Evolutionary conservation across 2,888 invertebrate genomes (phyloP).

Genomic region (Agrotis segetum): DNA sequence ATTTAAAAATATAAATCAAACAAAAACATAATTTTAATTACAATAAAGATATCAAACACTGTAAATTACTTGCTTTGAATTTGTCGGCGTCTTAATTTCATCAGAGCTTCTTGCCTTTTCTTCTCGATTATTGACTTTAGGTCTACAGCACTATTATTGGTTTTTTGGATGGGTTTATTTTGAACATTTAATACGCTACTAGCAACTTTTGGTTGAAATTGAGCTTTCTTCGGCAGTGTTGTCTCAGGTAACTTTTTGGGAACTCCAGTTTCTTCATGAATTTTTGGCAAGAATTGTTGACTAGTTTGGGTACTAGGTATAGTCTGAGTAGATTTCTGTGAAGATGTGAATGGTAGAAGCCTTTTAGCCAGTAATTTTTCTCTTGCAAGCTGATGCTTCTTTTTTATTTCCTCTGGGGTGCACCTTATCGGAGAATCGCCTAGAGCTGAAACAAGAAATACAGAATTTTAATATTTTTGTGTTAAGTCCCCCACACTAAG

Average conservation of each 20-base stretch:
- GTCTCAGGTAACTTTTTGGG: conserved; percentile 37
- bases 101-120: conserved; percentile 87
- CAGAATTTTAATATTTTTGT: background rate
- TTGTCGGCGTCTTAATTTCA: conserved; percentile 83
- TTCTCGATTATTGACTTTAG: conserved; percentile 84
- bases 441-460: conserved; percentile 62
- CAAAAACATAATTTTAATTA: conserved; percentile 60
- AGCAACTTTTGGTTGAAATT: conserved; percentile 78
- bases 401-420: conserved; percentile 92
- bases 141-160: conserved; percentile 64
- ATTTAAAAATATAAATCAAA: conserved; percentile 42
- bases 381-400: conserved; percentile 91
- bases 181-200: conserved; percentile 57
- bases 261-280: conserved; percentile 42
- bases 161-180: conserved; percentile 54
- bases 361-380: conserved; percentile 91
- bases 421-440: conserved; percentile 87
- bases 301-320: conserved; percentile 46
- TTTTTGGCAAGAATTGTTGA: conserved; percentile 34
- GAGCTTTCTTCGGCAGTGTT: conserved; percentile 31
- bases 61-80: conserved; percentile 70
- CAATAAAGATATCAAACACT: conserved; percentile 45
- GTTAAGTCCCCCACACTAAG: no score
- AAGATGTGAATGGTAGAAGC: conserved; percentile 81
- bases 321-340: conserved; percentile 69